Base-by-base conservation (phyloP, 2,113 vertebrate genomes). In the Tangachromis dhanisi region DNA sequence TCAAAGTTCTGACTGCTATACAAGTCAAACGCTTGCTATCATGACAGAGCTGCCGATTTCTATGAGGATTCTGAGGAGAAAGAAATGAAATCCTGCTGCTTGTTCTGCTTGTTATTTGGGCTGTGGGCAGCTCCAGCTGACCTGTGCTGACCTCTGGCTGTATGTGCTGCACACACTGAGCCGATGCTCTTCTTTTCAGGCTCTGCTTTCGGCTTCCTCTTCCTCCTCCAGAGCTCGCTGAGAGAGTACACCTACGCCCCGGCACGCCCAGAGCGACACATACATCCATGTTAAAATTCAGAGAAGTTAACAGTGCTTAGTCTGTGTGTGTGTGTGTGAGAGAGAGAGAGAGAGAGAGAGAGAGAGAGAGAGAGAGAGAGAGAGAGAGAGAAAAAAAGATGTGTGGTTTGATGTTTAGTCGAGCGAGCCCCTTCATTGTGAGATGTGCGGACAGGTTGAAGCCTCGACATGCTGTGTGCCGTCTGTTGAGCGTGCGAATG, bases 21-120 rank as follows among this genome's bases (percentile, higher is more conserved):
- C 51, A 81, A 47, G 79, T 82, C 29, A 10, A 19, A 71, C 12
- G 6, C 26, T 17, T 90, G 45, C 26, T 9, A 9, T 87, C 21
- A 35, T 51, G 81, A 66, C 73, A 49, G 42, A 61, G 12, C 84
- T 45, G 78, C 19, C 40, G 24, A 8, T 13, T 86, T 80, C 85
- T 89, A 3, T 55, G 71, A 21, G 80, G 29, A 63, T 80, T 84
- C 38, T n/a, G 26, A 59, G 68, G 31, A 83, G 79, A 73, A 55
- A 19, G 40, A 79, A 66, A 54, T 53, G 13, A 89, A 85, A 80
- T 81, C 88, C 76, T 81, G 81, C 86, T 87, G 82, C 87, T 92
- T 87, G 83, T 89, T 90, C 86, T 71, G 54, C 88, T 92, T 88
- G 85, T 90, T 93, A 82, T 90, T 84, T 88, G 86, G 31, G 31